phyloP scores from a whole-genome alignment of 2,113 vertebrate species.

The Gadus chalcogrammus region DNA sequence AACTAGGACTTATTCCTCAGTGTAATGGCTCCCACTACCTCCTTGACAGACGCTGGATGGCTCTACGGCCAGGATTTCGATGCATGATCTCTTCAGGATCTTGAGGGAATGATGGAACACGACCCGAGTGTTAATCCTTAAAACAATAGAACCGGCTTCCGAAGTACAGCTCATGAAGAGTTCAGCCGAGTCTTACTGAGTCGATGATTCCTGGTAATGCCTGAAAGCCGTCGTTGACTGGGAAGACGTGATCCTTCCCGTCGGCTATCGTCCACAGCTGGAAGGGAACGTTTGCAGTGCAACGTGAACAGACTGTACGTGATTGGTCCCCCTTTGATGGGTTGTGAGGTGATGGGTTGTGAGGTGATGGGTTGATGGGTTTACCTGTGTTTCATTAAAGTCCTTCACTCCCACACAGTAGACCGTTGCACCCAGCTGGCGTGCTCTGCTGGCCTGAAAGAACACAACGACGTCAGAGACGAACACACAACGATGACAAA shows the following conservation, averaged over 20 bases:
- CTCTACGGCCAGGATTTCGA: constrained; percentile 94
- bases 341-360: not conserved
- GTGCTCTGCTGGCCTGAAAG: constrained; percentile 84
- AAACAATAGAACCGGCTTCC: not conserved
- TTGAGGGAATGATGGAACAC: constrained; percentile 43
- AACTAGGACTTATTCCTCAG: no score
- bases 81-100: constrained; percentile 97
- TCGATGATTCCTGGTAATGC: constrained; percentile 95
- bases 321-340: not conserved
- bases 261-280: constrained; percentile 96
- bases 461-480: not conserved
- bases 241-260: constrained; percentile 94
- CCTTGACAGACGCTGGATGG: constrained; percentile 96
- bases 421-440: constrained; percentile 90
- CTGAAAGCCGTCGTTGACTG: constrained; percentile 93
- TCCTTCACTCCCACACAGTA: constrained; percentile 98
- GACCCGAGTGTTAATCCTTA: not conserved
- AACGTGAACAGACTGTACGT: not conserved
- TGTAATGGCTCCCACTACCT: constrained; percentile 67
- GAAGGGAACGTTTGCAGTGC: not conserved
- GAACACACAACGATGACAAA: not conserved
- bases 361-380: not conserved
- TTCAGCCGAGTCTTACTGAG: constrained; percentile 75
- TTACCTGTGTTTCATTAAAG: constrained; percentile 98
- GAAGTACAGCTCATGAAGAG: not conserved